Conservation (phyloP, 1,140 invertebrate species). For the Scylla paramamosain region DNA sequence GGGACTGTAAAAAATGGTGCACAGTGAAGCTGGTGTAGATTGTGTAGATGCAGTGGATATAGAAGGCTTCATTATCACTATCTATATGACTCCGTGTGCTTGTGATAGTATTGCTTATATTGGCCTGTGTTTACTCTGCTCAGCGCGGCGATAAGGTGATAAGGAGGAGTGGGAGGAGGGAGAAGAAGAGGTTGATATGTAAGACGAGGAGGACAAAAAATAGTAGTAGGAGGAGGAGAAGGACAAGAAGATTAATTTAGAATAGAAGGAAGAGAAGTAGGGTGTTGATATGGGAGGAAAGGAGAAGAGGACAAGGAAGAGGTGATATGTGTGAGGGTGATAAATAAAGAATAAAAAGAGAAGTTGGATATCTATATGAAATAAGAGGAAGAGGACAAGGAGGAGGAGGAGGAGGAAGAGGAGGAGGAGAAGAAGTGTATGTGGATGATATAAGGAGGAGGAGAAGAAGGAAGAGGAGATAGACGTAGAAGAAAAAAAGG, state of each 20-base stretch:
- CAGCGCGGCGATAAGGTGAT: background rate
- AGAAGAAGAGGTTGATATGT: too few species aligned
- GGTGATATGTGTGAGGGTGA: too few species aligned
- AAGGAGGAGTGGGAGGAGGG: too few species aligned
- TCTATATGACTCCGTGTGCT: background rate
- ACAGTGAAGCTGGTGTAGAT: background rate
- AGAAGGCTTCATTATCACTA: background rate
- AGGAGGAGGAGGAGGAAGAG: too few species aligned
- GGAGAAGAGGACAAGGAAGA: background rate
- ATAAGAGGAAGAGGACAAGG: background rate
- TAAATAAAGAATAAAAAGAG: too few species aligned
- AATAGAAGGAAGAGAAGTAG: too few species aligned
- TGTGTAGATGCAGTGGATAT: background rate
- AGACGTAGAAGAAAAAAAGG: too few species aligned
- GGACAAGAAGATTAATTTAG: too few species aligned
- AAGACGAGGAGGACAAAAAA: background rate
- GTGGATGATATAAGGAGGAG: too few species aligned
- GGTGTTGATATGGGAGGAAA: background rate
- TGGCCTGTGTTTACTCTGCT: background rate
- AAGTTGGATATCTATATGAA: background rate
- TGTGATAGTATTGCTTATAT: background rate
- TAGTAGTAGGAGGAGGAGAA: too few species aligned
- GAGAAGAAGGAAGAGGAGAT: too few species aligned
- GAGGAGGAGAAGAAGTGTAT: too few species aligned
- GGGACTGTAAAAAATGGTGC: background rate